A percentile compares a stretch with the other conserved stretches of the same genome.
Conservation (phyloP, 1,140 invertebrate genomes). For the Orchesella cincta region DNA sequence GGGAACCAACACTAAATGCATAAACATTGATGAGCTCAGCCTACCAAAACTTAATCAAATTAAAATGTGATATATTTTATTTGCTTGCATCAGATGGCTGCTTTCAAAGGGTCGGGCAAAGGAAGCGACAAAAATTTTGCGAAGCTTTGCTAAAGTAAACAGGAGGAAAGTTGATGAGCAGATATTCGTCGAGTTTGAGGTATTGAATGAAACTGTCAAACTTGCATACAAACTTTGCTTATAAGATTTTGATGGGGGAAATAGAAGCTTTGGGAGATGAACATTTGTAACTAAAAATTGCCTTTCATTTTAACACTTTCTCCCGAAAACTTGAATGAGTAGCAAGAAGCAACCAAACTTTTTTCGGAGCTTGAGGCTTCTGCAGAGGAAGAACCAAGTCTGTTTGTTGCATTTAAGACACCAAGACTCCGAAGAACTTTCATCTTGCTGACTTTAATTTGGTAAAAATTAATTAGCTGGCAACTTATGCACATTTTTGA, state of each 20-base stretch:
- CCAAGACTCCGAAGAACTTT: slow-evolving; percentile 71
- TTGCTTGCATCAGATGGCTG: slow-evolving; percentile 65
- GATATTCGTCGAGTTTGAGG: slow-evolving; percentile 72
- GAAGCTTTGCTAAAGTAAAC: slow-evolving; percentile 78
- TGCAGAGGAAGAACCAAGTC: slow-evolving; percentile 70
- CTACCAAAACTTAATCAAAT: background rate
- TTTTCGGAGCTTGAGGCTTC: slow-evolving; percentile 64
- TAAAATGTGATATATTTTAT: background rate
- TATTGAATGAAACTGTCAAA: no score
- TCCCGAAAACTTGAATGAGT: no score
- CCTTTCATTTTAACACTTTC: no score
- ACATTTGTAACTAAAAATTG: no score
- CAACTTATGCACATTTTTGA: slow-evolving; percentile 17
- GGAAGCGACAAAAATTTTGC: slow-evolving; percentile 73
- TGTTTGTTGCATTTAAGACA: slow-evolving; percentile 74
- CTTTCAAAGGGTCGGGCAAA: slow-evolving; percentile 78
- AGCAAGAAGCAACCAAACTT: slow-evolving; percentile 39
- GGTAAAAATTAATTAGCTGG: no score
- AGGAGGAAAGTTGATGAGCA: slow-evolving; percentile 70
- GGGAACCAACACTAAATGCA: slow-evolving; percentile 17
- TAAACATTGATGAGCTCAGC: slow-evolving; percentile 17
- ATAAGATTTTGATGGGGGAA: no score
- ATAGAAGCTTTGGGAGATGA: no score
- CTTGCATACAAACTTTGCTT: no score
- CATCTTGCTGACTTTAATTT: slow-evolving; percentile 73